phyloP scores from a whole-genome alignment of 2,113 vertebrate genomes.

The Notarius lentiginosus region DNA sequence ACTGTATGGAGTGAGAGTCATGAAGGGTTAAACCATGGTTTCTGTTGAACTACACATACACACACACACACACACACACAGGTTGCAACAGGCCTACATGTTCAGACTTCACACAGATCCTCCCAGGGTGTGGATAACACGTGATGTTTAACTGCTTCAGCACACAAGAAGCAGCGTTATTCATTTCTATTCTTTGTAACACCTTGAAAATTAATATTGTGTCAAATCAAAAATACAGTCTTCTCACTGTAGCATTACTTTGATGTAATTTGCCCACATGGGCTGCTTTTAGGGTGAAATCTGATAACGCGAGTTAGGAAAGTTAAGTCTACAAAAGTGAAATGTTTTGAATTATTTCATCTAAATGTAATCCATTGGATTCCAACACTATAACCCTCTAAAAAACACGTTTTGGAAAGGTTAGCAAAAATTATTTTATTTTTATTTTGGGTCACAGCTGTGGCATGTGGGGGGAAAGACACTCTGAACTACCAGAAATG shows the following conservation, averaged over 20 bases:
- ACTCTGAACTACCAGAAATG: too few species aligned
- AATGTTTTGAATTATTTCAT: not conserved
- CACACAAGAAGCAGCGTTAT: not conserved
- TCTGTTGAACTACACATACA: not conserved
- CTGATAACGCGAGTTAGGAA: not conserved
- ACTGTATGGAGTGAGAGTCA: not conserved
- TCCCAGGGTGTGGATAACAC: not conserved
- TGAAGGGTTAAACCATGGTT: not conserved
- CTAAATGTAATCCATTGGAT: not conserved
- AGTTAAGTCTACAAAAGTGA: not conserved
- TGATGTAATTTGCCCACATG: not conserved
- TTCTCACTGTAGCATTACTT: not conserved
- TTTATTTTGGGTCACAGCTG: too few species aligned
- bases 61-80: not conserved
- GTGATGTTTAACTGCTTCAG: slow-evolving; percentile 1
- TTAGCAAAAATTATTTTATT: too few species aligned
- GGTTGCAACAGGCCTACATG: not conserved
- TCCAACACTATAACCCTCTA: not conserved
- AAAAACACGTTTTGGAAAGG: too few species aligned
- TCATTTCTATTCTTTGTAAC: not conserved
- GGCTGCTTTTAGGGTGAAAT: not conserved
- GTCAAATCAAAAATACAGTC: not conserved
- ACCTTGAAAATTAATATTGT: not conserved
- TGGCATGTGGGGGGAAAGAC: too few species aligned
- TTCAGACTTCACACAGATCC: slow-evolving; percentile 18